Evolutionary conservation across 2,888 invertebrate species (phyloP), one percentile per base, ranked within the genome.

Genomic region (Conops quadrifasciatus): DNA sequence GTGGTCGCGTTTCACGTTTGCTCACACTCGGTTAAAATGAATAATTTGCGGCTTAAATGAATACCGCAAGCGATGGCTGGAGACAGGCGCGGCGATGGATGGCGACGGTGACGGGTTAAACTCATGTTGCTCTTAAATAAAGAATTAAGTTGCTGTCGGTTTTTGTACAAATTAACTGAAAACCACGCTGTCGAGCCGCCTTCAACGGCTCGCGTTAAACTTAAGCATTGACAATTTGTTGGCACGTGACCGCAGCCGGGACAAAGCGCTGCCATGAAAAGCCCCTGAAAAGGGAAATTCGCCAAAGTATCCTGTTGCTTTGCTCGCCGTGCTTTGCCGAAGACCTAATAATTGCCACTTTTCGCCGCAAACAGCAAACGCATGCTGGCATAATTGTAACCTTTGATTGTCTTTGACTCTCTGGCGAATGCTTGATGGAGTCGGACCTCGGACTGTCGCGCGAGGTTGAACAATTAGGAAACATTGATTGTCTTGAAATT

Each of bases 271-370:
- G 36, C 9, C 36, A 19, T n/a, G 15, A 16, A 49, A 16, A 24
- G 56, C 11, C 5, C 56, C 2, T 9, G n/a, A 19, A 21, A 56
- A 56, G 4, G 24, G 13, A 21, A 56, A 13, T 24, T 2, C 21
- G 64, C 16, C 13, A 49, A 26, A 11, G 30, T n/a, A 7, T 65
- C 28, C 51, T 28, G 65, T 51, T 24, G 65, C 28, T 19, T 19
- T n/a, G 51, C 28, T 16, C n/a, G 9, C 24, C 15, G 51, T 16
- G 51, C 24, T 67, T 67, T 58, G 56, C 56, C 45, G 5, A 36
- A 36, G 4, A 45, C 43, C 53, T 11, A 67, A 56, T 67, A 58
- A 58, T 58, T 67, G 67, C 45, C 58, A 58, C 43, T 49, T 65
- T 26, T 24, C 11, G 24, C 53, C 19, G 21, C 53, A 26, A 63